phyloP scores from a whole-genome alignment of 1,140 invertebrate genomes.

The Aphelenchoides fujianensis region DNA sequence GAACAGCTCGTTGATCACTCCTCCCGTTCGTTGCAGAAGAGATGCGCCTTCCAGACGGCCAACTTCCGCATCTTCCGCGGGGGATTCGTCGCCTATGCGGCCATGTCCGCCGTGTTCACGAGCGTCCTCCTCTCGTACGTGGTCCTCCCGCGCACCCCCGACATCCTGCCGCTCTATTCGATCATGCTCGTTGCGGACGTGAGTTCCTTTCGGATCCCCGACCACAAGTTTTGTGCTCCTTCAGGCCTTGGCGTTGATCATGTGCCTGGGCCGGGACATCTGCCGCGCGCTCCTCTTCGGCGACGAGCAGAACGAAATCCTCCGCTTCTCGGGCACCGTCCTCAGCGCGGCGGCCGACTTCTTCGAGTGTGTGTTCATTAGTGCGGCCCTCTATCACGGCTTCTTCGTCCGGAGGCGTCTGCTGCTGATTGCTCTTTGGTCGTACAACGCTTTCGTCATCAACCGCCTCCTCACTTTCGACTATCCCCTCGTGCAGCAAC shows the following conservation, averaged over 20 bases:
- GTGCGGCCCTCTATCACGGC: constrained; percentile 13
- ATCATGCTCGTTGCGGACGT: constrained; percentile 12
- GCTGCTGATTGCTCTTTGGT: not conserved
- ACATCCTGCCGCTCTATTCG: constrained; percentile 5
- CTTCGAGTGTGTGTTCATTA: constrained; percentile 19
- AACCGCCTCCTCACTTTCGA: constrained; percentile 8
- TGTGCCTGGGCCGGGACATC: not conserved
- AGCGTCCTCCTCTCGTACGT: not conserved
- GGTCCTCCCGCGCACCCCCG: not conserved
- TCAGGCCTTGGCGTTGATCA: constrained; percentile 9
- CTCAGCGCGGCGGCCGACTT: not conserved
- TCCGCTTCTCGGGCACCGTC: not conserved
- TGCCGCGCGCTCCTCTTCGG: not conserved
- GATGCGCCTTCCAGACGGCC: no score
- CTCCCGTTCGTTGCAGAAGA: no score
- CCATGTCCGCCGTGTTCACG: not conserved
- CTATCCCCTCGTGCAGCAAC: not conserved
- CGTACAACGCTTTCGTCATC: constrained; percentile 7
- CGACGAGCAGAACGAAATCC: not conserved
- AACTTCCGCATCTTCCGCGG: constrained; percentile 1
- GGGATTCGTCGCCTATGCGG: not conserved
- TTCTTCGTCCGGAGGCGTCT: constrained; percentile 7
- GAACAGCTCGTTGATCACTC: no score
- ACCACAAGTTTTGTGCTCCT: not conserved
- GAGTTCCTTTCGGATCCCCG: constrained; percentile 11